Conservation (phyloP, 1,140 invertebrate genomes). For the Trachymyrmex septentrionalis region DNA sequence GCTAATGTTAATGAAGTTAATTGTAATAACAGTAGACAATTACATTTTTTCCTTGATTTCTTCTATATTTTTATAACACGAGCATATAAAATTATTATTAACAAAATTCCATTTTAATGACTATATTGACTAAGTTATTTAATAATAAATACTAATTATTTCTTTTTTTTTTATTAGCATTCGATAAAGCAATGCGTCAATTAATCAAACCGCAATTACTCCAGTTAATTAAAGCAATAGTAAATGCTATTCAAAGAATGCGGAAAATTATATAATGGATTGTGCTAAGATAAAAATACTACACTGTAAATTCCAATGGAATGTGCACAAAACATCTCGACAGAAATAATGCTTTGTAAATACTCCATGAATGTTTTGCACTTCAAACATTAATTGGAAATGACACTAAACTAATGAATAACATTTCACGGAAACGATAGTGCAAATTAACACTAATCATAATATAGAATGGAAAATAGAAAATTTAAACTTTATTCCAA, state of each 20-base stretch:
- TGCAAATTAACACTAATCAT: not conserved
- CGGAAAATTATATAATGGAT: constrained; percentile 34
- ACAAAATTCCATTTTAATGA: not conserved
- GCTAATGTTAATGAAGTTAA: constrained; percentile 58
- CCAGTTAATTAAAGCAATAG: constrained; percentile 1
- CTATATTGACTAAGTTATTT: not conserved
- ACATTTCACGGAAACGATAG: not conserved
- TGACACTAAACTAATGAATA: not conserved
- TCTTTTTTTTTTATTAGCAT: not conserved
- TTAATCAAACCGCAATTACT: not conserved
- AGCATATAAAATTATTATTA: not conserved
- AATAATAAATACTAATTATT: not conserved
- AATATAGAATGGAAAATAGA: not conserved
- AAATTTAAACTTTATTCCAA: not conserved
- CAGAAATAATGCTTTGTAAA: constrained; percentile 13
- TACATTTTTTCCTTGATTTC: not conserved
- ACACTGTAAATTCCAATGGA: constrained; percentile 19
- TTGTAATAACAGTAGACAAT: constrained; percentile 21
- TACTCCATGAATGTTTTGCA: not conserved
- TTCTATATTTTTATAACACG: not conserved
- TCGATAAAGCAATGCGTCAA: not conserved
- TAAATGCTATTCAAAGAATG: constrained; percentile 28
- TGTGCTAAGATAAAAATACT: constrained; percentile 20
- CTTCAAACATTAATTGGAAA: not conserved
- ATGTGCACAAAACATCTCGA: not conserved